phyloP scores from a whole-genome alignment of 2,888 invertebrate species.

The Hofmannophila pseudospretella region DNA sequence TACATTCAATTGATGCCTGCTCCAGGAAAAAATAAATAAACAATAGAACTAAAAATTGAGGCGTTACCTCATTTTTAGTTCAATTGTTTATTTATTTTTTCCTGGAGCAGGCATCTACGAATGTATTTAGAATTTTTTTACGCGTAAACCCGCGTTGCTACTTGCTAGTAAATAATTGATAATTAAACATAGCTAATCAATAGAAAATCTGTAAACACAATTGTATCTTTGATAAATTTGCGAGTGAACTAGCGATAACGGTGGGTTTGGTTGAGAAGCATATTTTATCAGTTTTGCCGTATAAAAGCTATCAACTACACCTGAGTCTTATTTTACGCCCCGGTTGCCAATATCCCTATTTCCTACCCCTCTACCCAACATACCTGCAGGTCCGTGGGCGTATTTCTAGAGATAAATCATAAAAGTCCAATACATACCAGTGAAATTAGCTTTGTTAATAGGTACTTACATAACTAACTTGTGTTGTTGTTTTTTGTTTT shows the following conservation, averaged over 20 bases:
- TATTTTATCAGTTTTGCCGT: slow-evolving; percentile 72
- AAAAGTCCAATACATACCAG: slow-evolving; percentile 35
- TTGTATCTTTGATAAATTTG: slow-evolving; percentile 39
- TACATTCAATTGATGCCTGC: too few species aligned
- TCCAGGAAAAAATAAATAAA: too few species aligned
- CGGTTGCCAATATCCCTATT: slow-evolving; percentile 62
- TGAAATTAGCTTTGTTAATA: slow-evolving; percentile 46
- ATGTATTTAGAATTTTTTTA: too few species aligned
- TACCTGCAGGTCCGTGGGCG: slow-evolving; percentile 19
- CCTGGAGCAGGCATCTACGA: too few species aligned
- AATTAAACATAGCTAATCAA: not conserved
- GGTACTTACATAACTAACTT: too few species aligned
- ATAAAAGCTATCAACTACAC: slow-evolving; percentile 71
- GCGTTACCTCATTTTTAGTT: too few species aligned
- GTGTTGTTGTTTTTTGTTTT: slow-evolving; percentile 28
- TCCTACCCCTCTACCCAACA: slow-evolving; percentile 16
- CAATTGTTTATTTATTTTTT: too few species aligned
- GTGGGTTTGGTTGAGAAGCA: slow-evolving; percentile 45
- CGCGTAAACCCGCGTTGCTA: too few species aligned
- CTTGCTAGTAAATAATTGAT: too few species aligned
- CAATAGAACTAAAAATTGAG: too few species aligned
- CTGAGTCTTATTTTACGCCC: slow-evolving; percentile 73
- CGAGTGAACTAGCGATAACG: slow-evolving; percentile 43
- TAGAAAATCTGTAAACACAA: slow-evolving; percentile 13
- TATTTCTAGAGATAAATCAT: slow-evolving; percentile 49